Conservation (phyloP, 2,888 invertebrate genomes). For the Leptinotarsa rubiginosa region DNA sequence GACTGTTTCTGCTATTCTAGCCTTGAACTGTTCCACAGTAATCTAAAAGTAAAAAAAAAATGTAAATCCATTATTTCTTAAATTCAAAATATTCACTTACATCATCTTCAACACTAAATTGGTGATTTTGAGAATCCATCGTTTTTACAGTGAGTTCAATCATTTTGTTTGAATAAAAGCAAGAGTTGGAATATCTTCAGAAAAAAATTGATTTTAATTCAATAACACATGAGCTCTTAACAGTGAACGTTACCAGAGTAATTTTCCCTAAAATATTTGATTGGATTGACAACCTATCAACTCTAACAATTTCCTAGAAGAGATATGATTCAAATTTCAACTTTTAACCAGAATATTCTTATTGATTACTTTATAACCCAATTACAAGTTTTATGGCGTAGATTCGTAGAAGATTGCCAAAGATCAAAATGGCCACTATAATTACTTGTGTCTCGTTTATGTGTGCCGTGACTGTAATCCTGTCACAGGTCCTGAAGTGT, state of each 20-base stretch:
- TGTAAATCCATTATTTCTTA: neutral
- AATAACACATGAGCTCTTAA: neutral
- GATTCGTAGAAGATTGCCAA: slow-evolving; percentile 14
- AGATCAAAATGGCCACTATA: slow-evolving; percentile 43
- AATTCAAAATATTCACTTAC: slow-evolving; percentile 71
- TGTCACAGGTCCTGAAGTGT: neutral
- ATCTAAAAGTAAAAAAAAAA: slow-evolving; percentile 68
- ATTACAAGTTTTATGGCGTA: slow-evolving; percentile 37
- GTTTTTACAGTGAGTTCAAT: slow-evolving; percentile 91
- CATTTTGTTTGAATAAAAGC: slow-evolving; percentile 65
- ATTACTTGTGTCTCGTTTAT: slow-evolving; percentile 21
- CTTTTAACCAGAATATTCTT: slow-evolving; percentile 15
- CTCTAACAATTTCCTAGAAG: neutral
- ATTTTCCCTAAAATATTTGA: slow-evolving; percentile 2
- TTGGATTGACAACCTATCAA: neutral
- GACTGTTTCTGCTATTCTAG: slow-evolving; percentile 81
- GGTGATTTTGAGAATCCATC: slow-evolving; percentile 87
- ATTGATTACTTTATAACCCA: slow-evolving; percentile 23
- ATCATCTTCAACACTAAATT: slow-evolving; percentile 84
- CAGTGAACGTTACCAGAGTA: neutral
- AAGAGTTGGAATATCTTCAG: neutral
- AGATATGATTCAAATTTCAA: slow-evolving; percentile 10
- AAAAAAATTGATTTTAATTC: neutral
- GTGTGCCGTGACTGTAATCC: neutral
- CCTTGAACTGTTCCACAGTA: slow-evolving; percentile 85